Conservation (phyloP, 2,888 invertebrate genomes). For the Troilus luridus region DNA sequence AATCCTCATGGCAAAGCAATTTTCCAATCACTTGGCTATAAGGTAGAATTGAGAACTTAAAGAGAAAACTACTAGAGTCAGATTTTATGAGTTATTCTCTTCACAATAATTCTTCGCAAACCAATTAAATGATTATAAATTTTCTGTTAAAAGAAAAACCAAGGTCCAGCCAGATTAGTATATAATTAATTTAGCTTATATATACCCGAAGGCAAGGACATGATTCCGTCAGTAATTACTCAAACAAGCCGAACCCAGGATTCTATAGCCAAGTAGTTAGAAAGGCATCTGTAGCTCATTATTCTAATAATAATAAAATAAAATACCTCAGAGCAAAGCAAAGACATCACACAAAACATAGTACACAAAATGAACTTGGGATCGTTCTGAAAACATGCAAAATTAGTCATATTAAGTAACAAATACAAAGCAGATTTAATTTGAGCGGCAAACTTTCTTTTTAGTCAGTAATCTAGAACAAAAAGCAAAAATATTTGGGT, state of each 20-base stretch:
- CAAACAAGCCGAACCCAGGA: background rate
- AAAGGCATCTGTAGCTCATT: slow-evolving; percentile 34
- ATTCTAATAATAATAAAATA: slow-evolving; percentile 42
- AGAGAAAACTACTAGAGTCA: background rate
- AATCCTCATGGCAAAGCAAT: slow-evolving; percentile 38
- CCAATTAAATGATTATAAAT: background rate
- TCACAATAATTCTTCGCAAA: background rate
- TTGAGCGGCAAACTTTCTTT: slow-evolving; percentile 6
- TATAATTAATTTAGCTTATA: background rate
- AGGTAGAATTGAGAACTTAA: background rate
- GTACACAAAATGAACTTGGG: slow-evolving; percentile 46
- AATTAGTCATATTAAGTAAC: slow-evolving; percentile 44
- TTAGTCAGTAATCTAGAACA: background rate
- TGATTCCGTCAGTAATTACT: background rate
- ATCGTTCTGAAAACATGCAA: slow-evolving; percentile 40
- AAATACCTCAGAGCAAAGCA: slow-evolving; percentile 23
- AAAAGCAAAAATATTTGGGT: background rate
- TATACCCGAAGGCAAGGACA: background rate
- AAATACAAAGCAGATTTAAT: background rate
- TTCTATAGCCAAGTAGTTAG: slow-evolving; percentile 39
- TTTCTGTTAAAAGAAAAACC: background rate
- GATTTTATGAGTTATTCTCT: background rate
- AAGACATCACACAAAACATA: slow-evolving; percentile 25
- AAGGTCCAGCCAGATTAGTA: background rate
- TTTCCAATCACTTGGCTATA: slow-evolving; percentile 46